phyloP scores from a whole-genome alignment of 1,140 invertebrate genomes.

The Arion vulgaris region DNA sequence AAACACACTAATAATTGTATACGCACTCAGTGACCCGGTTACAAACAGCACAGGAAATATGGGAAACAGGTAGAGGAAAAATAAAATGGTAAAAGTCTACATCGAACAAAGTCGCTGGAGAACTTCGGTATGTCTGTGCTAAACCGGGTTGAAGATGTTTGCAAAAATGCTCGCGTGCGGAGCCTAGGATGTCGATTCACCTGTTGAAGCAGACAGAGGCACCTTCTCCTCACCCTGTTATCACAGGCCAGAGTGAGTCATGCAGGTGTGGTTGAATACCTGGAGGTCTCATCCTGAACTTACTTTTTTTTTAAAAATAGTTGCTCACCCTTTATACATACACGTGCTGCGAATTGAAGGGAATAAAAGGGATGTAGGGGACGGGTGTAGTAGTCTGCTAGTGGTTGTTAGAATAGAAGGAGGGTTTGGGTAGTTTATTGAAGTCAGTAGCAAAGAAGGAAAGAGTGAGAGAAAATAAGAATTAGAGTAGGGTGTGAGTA shows the following conservation, averaged over 20 bases:
- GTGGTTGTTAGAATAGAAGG: too few species aligned
- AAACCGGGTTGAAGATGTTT: neutral
- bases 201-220: constrained; percentile 5
- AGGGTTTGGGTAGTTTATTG: too few species aligned
- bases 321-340: too few species aligned
- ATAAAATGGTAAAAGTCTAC: neutral
- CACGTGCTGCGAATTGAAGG: too few species aligned
- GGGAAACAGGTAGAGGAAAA: too few species aligned
- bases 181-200: neutral
- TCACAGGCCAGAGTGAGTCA: neutral
- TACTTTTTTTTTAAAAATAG: neutral
- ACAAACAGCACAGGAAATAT: too few species aligned
- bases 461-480: too few species aligned
- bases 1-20: neutral
- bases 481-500: too few species aligned
- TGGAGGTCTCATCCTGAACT: neutral
- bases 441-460: too few species aligned
- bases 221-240: neutral
- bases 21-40: neutral
- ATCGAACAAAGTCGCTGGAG: neutral
- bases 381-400: too few species aligned
- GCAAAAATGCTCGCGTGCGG: neutral
- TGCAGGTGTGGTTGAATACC: neutral
- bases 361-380: too few species aligned
- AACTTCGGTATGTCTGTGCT: neutral